These are phyloP conservation scores for Cephonodes hylas DNA, from an alignment of 2,888 invertebrate genomes.

Conservation along the genomic window DNA sequence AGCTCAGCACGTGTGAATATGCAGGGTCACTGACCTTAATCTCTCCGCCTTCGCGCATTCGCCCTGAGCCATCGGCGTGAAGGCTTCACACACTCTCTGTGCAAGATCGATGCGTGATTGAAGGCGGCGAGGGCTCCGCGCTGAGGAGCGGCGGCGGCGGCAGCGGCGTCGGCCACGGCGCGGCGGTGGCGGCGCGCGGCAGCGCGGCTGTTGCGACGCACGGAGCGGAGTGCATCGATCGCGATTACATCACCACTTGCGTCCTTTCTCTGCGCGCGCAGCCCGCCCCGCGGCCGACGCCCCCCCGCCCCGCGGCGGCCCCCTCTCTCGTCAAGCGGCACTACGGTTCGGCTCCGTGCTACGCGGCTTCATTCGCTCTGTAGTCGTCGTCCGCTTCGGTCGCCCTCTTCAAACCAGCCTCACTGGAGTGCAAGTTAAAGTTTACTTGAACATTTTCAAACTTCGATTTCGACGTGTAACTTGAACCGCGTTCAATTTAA, in stretches of 20 bases:
- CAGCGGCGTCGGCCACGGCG: not conserved
- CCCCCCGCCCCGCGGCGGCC: slow-evolving; percentile 43
- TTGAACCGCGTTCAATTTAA: slow-evolving; percentile 29
- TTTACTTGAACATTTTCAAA: slow-evolving; percentile 48
- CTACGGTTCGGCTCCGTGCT: slow-evolving; percentile 59
- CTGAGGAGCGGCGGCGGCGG: not conserved
- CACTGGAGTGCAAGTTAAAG: slow-evolving; percentile 56
- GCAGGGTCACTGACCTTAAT: slow-evolving; percentile 56
- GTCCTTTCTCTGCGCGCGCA: slow-evolving; percentile 80
- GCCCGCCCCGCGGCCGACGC: slow-evolving; percentile 47
- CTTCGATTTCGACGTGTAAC: slow-evolving; percentile 39
- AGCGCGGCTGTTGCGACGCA: slow-evolving; percentile 48
- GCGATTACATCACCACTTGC: slow-evolving; percentile 78
- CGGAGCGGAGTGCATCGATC: slow-evolving; percentile 73
- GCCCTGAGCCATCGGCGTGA: not conserved
- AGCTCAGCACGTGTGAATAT: slow-evolving; percentile 49
- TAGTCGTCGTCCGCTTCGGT: slow-evolving; percentile 57
- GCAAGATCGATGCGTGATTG: not conserved
- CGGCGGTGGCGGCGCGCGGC: slow-evolving; percentile 9
- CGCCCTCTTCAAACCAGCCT: slow-evolving; percentile 44
- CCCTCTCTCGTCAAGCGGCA: slow-evolving; percentile 54
- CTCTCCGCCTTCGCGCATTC: slow-evolving; percentile 17
- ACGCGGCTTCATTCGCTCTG: slow-evolving; percentile 73
- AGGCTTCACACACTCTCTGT: not conserved
- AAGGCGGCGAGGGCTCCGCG: not conserved